Conservation (phyloP, 2,797 vertebrate genomes). For the Eulemur rubriventer region DNA sequence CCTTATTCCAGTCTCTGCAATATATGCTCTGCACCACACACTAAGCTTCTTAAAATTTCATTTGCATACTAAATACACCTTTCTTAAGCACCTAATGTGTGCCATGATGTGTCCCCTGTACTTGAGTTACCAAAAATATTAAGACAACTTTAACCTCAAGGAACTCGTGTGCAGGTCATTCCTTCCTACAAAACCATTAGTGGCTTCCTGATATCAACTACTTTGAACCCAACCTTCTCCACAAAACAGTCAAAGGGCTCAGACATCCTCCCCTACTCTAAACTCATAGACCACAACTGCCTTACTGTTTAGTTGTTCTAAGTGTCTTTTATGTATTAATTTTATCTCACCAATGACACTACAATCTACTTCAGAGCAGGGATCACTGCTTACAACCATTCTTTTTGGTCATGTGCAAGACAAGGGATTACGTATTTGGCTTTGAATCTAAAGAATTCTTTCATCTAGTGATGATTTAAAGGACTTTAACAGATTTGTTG, state of each 20-base stretch:
- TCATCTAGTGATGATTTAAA: constrained; percentile 71
- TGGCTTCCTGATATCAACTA: neutral
- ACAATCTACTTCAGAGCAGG: constrained; percentile 67
- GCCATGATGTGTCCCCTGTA: neutral
- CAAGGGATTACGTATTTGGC: constrained; percentile 70
- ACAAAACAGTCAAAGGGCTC: neutral
- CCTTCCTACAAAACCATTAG: neutral
- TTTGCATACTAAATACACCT: neutral
- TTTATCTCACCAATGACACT: constrained; percentile 54
- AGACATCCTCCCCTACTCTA: neutral
- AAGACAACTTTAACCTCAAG: neutral
- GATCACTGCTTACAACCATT: constrained; percentile 62
- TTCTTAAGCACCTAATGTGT: neutral
- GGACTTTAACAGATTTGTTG: constrained; percentile 66
- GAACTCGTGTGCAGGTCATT: neutral
- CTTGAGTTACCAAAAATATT: neutral
- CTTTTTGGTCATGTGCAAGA: constrained; percentile 63
- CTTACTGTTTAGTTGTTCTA: neutral
- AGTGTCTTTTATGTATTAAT: constrained; percentile 46
- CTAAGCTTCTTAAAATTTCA: neutral
- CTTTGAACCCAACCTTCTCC: neutral
- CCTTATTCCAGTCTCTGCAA: neutral
- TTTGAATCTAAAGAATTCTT: constrained; percentile 66
- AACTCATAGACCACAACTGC: neutral
- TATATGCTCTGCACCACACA: neutral